These are phyloP conservation scores for Scytalopus superciliaris DNA, from an alignment of 2,113 vertebrate genomes.

Conservation along the genomic window DNA sequence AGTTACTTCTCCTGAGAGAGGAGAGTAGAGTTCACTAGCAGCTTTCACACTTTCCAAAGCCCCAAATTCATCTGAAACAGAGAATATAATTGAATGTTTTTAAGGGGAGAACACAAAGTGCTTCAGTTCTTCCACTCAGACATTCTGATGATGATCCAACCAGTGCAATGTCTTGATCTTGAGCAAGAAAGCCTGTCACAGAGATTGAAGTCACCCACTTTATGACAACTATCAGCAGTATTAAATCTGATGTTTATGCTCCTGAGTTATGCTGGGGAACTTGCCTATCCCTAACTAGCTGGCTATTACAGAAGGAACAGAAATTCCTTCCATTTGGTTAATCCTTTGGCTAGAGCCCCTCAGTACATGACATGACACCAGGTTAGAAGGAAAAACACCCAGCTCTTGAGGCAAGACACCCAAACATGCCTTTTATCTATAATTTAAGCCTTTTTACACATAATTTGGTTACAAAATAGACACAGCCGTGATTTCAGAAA, in stretches of 20 bases:
- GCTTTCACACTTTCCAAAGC: slow-evolving; percentile 98
- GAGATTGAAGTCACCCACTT: neutral
- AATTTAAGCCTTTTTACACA: neutral
- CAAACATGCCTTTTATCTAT: neutral
- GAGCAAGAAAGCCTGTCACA: neutral
- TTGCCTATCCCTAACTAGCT: neutral
- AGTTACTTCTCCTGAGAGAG: slow-evolving; percentile 91
- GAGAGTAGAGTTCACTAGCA: slow-evolving; percentile 96
- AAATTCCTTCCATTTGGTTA: neutral
- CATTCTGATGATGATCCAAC: neutral
- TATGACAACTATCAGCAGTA: neutral
- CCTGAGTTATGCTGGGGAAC: neutral
- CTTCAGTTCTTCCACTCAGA: neutral
- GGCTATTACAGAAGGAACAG: neutral
- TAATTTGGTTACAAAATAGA: neutral
- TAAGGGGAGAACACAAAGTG: neutral
- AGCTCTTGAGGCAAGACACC: neutral
- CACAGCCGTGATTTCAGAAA: neutral
- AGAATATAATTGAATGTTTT: neutral
- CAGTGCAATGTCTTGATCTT: neutral
- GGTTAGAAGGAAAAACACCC: neutral
- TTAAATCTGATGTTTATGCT: neutral
- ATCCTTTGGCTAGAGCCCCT: neutral
- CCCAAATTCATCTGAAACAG: slow-evolving; percentile 91
- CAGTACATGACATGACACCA: rapidly evolving